Base-by-base conservation (phyloP, 2,888 invertebrate species). In the Agonopterix heracliana region DNA sequence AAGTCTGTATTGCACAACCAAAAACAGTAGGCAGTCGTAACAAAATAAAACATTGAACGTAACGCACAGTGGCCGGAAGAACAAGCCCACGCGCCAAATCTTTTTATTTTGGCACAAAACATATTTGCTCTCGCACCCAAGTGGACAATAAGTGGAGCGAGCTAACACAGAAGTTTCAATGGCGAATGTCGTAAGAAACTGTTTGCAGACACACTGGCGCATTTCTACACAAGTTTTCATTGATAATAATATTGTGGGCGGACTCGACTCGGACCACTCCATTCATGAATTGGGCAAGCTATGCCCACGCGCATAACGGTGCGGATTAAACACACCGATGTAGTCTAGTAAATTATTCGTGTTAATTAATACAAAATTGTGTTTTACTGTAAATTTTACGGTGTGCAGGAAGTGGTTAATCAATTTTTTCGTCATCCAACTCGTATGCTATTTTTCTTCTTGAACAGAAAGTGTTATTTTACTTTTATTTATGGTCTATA, bases 211-310 rank as follows among this genome's bases (percentile, higher is more conserved):
- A 73, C 59, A 52, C 61, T 57, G 78, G 73, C 78, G 78, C 73
- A 68, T 77, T 72, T 73, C 69, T 71, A 68, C 71, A 77, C 75
- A 77, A 78, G 74, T 78, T 79, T 77, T 78, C 85, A 85, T 84
- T 84, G 83, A 81, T 80, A 75, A 69, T 60, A 54, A 52, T 38
- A 47, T 51, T 64, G 87, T 87, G 70, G 85, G 86, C 74, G 84
- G 68, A 80, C 81, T 56, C 48, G 79, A 61, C 69, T 67, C 60
- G 57, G 75, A 66, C 77, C 73, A 66, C 68, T 77, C 77, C 87
- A 87, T 87, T 87, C 87, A 87, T 84, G 78, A 73, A 77, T 86
- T 86, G 82, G 81, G 83, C 78, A 85, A 86, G 56, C 50, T 48
- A 56, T 46, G 64, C 85, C 85, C 78, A 83, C 85, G 79, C 84